Base-by-base conservation (phyloP, 2,888 invertebrate genomes). In the Carcina quercana region DNA sequence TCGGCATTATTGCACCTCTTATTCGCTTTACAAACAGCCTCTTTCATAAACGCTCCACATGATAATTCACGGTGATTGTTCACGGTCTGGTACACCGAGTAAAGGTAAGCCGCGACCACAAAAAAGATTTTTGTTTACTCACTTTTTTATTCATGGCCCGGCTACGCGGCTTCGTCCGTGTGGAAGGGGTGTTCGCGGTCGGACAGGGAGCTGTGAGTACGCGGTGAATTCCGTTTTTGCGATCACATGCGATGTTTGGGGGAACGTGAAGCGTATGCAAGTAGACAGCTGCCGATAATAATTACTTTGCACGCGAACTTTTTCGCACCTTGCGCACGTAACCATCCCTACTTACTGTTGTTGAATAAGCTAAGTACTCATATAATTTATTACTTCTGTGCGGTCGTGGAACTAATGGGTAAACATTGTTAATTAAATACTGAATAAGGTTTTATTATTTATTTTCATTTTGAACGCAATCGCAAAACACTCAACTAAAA, bases 41-140 rank as follows among this genome's bases (percentile, higher is more conserved):
- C 67, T 67, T 72, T 70, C 64, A 74, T 68, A 73, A 75, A 69
- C 62, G 68, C 68, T 68, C 63, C 67, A 74, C 73, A 71, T 76
- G 75, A 73, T 79, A 78, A 82, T 76, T 72, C 74, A 64, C 59
- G 58, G 59, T 64, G 70, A 78, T 80, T 75, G 73, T 82, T 76
- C 79, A 80, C 67, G 78, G 82, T 83, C 82, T 82, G 71, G 70
- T 72, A 61, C 67, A 68, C 71, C 51, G 54, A 53, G 68, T 61
- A 76, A 76, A 79, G 75, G 74, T 69, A 66, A 72, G 71, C 76
- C 80, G 73, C 74, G 64, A 73, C 75, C 78, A 58, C 76, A 75
- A 75, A 79, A 73, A 73, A 67, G 61, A 70, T 74, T 76, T 76
- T 72, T 76, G 71, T 79, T 76, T 71, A 65, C 68, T 59, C 47